Evolutionary conservation across 1,140 invertebrate species (phyloP), one percentile per base, ranked within the genome.

Genomic region (Papilio xuthus): DNA sequence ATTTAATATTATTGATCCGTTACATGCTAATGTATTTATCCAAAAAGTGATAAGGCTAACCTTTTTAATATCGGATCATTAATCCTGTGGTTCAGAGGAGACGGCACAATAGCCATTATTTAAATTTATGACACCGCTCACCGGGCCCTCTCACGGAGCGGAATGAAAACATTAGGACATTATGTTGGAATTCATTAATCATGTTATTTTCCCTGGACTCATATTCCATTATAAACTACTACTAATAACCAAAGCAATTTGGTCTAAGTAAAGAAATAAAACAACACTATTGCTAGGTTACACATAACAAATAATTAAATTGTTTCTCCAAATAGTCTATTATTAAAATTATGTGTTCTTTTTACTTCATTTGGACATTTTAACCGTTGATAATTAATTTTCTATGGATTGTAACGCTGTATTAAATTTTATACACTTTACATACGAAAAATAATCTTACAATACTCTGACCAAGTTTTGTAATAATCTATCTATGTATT

Each of bases 21-120:
- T 9, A 53, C 50, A n/a, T 2, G 13, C 10, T 32, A 28, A 28
- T 28, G 12, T 32, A 28, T 67, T 60, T 23, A 26, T 12, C 23
- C 2, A 8, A 13, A 50, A 67, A 67, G 60, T 67, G 13, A 67
- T 26, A 28, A 32, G 7, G 56, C 12, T 9, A 32, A 67, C 23
- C 23, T 67, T 67, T 67, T 67, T 67, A 26, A 63, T 32, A 67
- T 67, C 60, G 26, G 12, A 67, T 67, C 60, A 67, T 67, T 67
- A 67, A 67, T 67, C 60, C 60, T 26, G 12, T 12, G 12, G 26
- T 67, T 67, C 26, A 18, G 13, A 26, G 60, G 53, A 20, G 53
- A 10, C n/a, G 53, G 10, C 60, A 67, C 60, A 28, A 67, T 32
- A 67, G 60, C 60, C 60, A 67, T 67, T 63, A 63, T 28, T 28